These are phyloP conservation scores for Tokudaia tokunoshimensis DNA, from an alignment of 2,797 vertebrate genomes.

Conservation along the genomic window DNA sequence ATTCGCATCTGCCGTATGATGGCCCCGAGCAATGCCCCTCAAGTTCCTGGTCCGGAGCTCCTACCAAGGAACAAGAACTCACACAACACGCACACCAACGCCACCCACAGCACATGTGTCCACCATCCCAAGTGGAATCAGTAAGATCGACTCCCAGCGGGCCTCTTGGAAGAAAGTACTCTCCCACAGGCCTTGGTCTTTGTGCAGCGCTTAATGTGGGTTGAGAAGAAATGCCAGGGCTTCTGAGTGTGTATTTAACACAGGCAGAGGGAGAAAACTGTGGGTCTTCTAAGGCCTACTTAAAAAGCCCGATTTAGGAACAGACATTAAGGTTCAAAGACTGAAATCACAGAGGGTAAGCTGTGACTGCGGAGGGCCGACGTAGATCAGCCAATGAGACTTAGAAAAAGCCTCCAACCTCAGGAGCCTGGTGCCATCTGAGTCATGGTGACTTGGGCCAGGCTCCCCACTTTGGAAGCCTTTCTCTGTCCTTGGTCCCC, in stretches of 20 bases:
- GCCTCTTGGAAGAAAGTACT: neutral
- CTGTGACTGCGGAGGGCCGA: neutral
- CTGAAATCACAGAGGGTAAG: neutral
- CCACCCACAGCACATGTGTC: accelerated
- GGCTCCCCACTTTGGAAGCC: neutral
- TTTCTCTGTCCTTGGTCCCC: neutral
- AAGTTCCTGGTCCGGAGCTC: neutral
- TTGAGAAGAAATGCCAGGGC: neutral
- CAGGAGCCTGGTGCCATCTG: neutral
- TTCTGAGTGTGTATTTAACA: neutral
- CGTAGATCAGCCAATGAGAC: neutral
- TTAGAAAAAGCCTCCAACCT: neutral
- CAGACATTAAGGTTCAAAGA: neutral
- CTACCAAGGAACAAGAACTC: neutral
- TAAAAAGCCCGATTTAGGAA: neutral
- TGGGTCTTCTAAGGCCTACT: neutral
- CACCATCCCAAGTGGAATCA: neutral
- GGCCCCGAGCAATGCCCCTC: neutral
- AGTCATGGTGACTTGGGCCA: neutral
- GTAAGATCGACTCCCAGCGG: neutral
- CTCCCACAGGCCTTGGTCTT: neutral
- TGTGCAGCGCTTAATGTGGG: neutral
- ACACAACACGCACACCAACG: neutral
- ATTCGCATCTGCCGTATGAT: neutral
- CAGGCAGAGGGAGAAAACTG: neutral